Base-by-base conservation (phyloP, 2,113 vertebrate genomes). In the Bujurquina vittata region DNA sequence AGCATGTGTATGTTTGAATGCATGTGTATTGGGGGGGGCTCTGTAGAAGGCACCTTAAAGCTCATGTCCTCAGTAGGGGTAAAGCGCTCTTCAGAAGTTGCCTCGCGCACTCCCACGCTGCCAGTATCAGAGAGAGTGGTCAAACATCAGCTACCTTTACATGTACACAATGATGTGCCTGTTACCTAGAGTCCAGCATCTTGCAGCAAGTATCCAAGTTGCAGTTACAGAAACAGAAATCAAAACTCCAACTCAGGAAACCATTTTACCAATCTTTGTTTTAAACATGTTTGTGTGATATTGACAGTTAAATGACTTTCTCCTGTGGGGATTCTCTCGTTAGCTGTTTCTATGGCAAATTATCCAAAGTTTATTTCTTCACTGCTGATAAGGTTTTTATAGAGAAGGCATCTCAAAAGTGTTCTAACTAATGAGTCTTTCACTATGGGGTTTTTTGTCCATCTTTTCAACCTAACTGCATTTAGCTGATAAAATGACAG, bases 101-200 rank as follows among this genome's bases (percentile, higher is more conserved):
- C 31, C 33, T 79, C 14, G 3, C 52, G 20, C 62, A 80, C 49
- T 88, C 86, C 88, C 75, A 84, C 46, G 46, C 75, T 5, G 52
- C 67, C 73, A 49, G 56, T 61, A 88, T 89, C 81, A 83, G 86
- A 91, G 15, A 37, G 6, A 1, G 79, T 23, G 65, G 67, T 84
- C 67, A 80, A 61, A 86, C 62, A 75, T 72, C 14, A 4, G 62
- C 76, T 18, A 86, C 58, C 80, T 77, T 77, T 63, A 75, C 23
- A 75, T 75, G 60, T 35, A 57, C 52, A 73, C 77, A 79, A 65
- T 11, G 56, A 81, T 61, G 60, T 29, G 59, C 73, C 75, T 10
- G 52, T 81, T 84, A 75, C 10, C 37, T 23, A 5, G 2, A 22
- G 37, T 22, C 52, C 12, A 2, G 3, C 22, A n/a, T 4, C 9